Percentiles rank a stretch among this genome's conserved stretches.
phyloP scores from a whole-genome alignment of 2,113 vertebrate species.

The Bubalus kerabau region DNA sequence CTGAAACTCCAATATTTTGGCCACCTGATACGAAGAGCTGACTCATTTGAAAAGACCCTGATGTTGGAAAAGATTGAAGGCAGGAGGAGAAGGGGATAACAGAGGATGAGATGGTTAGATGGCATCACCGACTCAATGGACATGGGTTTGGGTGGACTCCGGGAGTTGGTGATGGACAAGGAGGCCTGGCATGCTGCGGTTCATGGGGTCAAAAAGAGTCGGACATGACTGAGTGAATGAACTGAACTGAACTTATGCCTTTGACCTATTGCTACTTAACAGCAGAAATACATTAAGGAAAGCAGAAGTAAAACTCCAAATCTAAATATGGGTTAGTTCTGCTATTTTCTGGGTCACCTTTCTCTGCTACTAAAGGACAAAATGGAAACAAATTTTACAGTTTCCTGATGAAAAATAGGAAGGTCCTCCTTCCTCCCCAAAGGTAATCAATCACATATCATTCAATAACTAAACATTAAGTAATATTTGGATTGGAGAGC shows the following conservation, averaged over 20 bases:
- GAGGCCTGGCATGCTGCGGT: rapidly evolving
- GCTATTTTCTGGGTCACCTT: background rate
- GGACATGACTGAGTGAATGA: rapidly evolving
- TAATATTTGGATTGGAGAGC: background rate
- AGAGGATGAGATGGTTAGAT: background rate
- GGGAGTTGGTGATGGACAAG: background rate
- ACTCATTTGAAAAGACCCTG: background rate
- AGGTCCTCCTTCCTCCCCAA: background rate
- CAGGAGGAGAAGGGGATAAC: background rate
- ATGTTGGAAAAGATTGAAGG: background rate
- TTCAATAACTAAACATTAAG: background rate
- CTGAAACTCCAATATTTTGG: background rate
- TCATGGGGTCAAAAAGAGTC: rapidly evolving
- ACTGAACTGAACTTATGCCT: background rate
- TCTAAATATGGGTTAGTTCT: background rate
- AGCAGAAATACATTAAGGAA: background rate
- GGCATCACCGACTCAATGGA: background rate
- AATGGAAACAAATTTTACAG: background rate
- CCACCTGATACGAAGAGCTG: background rate
- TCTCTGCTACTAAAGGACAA: background rate
- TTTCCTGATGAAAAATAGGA: background rate
- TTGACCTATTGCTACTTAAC: background rate
- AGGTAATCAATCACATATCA: background rate
- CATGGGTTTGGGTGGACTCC: background rate
- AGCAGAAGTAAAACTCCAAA: background rate